These are phyloP conservation scores for Tokudaia tokunoshimensis DNA, from an alignment of 2,797 vertebrate genomes.

Conservation along the genomic window DNA sequence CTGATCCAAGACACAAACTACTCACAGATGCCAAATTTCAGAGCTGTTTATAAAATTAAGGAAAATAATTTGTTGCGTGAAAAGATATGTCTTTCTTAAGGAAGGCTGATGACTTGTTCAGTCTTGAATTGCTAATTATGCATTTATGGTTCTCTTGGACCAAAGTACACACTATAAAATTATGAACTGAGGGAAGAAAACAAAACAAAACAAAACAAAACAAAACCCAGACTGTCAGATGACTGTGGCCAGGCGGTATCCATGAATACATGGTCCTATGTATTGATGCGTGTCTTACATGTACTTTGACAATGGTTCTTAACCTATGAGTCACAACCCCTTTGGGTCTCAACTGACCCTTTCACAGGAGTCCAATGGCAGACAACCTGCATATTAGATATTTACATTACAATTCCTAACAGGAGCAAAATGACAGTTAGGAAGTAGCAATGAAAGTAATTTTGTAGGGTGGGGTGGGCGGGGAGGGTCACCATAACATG, in stretches of 20 bases:
- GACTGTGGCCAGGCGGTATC: not conserved
- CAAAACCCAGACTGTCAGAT: not conserved
- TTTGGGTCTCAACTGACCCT: not conserved
- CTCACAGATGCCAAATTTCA: not conserved
- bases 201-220: not conserved
- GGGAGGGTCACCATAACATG: no score
- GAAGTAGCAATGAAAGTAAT: not conserved
- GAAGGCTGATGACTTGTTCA: not conserved
- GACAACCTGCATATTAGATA: not conserved
- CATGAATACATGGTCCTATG: not conserved
- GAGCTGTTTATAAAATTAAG: constrained; percentile 2
- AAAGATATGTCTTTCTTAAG: not conserved
- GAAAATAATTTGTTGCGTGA: not conserved
- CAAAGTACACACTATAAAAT: not conserved
- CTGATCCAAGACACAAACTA: not conserved
- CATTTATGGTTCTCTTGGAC: not conserved
- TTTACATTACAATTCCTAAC: not conserved
- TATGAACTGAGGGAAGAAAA: not conserved
- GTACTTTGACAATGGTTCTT: not conserved
- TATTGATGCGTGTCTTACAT: not conserved
- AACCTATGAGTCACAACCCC: not conserved
- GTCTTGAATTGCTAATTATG: constrained; percentile 55
- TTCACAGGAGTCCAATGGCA: not conserved
- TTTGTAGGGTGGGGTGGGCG: not conserved
- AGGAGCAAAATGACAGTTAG: not conserved